These are phyloP conservation scores for Montipora capitata DNA, from an alignment of 92 coral and sea anemone genomes.

Conservation along the genomic window DNA sequence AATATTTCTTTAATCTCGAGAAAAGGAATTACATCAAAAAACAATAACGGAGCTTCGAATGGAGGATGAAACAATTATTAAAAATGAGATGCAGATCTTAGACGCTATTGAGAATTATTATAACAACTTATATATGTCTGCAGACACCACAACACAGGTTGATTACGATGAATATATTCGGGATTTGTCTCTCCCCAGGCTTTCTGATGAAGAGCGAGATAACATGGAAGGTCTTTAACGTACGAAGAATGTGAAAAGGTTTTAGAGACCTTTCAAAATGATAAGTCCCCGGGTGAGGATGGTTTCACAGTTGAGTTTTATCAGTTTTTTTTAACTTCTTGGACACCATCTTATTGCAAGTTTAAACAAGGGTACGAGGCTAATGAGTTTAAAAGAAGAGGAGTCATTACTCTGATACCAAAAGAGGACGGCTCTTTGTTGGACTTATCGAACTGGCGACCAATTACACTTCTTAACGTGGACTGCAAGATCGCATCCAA, in stretches of 20 bases:
- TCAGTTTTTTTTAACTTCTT: neutral
- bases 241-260: neutral
- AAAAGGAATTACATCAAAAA: neutral
- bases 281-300: neutral
- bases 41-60: neutral
- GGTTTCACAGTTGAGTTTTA: constrained; percentile 9
- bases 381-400: neutral
- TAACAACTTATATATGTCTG: neutral
- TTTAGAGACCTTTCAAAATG: neutral
- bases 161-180: neutral
- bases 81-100: neutral
- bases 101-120: neutral
- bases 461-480: neutral
- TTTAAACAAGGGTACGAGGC: neutral
- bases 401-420: neutral
- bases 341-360: no score
- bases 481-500: neutral
- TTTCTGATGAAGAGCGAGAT: neutral
- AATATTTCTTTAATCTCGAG: neutral
- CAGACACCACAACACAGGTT: neutral
- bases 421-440: neutral
- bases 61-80: neutral
- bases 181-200: neutral
- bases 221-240: neutral
- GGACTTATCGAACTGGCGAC: neutral